Evolutionary conservation across 2,888 invertebrate genomes (phyloP), one percentile per base, ranked within the genome.

Genomic region (Listrodromus nycthemerus): DNA sequence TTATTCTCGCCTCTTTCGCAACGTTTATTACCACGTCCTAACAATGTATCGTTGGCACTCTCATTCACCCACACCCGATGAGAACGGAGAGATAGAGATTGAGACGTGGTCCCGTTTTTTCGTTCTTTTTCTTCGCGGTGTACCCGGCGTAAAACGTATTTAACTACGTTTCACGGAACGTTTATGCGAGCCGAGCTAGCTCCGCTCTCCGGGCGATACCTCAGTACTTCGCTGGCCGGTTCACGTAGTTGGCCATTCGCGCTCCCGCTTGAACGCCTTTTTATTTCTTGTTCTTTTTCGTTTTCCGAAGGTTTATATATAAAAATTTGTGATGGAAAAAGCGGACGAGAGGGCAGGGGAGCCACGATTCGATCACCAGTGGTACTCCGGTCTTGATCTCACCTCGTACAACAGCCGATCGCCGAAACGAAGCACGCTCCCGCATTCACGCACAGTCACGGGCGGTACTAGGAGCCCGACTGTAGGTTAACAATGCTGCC

Each of bases 181-280:
- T 58, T 58, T 19, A 48, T 63, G 63, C 37, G 37, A 24, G 50
- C 21, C 33, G 58, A 61, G 67, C 10, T 41, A 30, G 58, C 33
- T 71, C 73, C 52, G 65, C 77, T 74, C 58, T 74, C 55, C 21
- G 63, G 70, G 50, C 73, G 76, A 81, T 81, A 83, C 80, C 80
- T 83, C 75, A 58, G 71, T 58, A 65, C 69, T 69, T 48, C 69
- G 65, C 73, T 80, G 77, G 77, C 80, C 80, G 83, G 73, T 73
- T 67, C 19, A 73, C 76, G 74, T 58, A 78, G 74, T 58, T 81
- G 55, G 70, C 78, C 84, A 84, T 84, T 78, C 84, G 75, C 84
- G 81, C 81, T 70, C 27, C 76, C 58, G 30, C 48, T 21, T 21
- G n/a, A 61, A 61, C 73, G 61, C 73, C 48, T 45, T 58, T 63